Conservation (phyloP, 1,140 invertebrate genomes). For the Ctenoplectra terminalis region DNA sequence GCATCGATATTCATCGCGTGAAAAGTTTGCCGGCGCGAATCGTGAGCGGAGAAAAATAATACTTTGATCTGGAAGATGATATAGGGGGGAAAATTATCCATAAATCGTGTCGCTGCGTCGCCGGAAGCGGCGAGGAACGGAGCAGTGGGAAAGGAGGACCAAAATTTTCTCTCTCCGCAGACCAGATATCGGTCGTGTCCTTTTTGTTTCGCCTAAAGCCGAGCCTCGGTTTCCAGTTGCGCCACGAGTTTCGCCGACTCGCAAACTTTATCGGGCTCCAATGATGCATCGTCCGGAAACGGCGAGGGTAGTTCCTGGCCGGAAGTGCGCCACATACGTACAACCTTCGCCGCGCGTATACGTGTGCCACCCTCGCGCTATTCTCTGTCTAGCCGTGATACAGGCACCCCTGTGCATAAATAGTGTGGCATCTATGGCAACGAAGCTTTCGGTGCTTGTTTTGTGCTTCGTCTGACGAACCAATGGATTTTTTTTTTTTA, state of each 20-base stretch:
- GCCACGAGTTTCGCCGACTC: conserved; percentile 67
- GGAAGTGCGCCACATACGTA: conserved; percentile 70
- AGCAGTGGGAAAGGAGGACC: background rate
- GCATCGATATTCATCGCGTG: background rate
- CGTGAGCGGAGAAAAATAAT: background rate
- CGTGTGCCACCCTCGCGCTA: background rate
- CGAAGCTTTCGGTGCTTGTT: background rate
- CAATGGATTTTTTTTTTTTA: background rate
- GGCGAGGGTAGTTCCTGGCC: conserved; percentile 74
- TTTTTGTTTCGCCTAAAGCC: conserved; percentile 54
- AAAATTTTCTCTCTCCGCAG: conserved; percentile 55
- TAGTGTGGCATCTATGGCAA: conserved; percentile 29
- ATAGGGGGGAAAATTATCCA: conserved; percentile 42
- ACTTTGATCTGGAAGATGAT: background rate
- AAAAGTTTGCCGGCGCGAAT: background rate
- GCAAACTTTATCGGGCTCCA: conserved; percentile 77
- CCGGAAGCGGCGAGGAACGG: conserved; percentile 22
- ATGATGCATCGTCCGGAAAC: conserved; percentile 78
- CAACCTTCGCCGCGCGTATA: background rate
- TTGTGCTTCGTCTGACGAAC: background rate
- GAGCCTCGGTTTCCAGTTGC: conserved; percentile 47
- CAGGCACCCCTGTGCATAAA: conserved; percentile 52
- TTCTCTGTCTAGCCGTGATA: conserved; percentile 45
- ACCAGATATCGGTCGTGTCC: conserved; percentile 28
- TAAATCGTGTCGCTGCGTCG: conserved; percentile 38